Conservation (phyloP, 2,113 vertebrate genomes). For the Platysternon megacephalum region DNA sequence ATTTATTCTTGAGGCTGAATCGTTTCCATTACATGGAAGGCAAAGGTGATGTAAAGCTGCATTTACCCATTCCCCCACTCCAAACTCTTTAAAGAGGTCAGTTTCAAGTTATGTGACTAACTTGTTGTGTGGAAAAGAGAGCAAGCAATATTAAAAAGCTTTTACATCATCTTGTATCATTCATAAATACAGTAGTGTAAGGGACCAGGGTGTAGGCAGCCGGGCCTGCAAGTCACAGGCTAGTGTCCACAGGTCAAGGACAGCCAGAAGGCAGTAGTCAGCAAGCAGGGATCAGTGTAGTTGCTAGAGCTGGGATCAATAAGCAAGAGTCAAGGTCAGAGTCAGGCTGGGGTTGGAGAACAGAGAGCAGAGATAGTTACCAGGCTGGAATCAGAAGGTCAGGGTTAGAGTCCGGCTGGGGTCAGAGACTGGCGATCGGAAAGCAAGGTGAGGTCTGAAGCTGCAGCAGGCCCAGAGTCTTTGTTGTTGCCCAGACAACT, state of each 20-base stretch:
- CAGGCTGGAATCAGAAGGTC: background rate
- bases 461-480: background rate
- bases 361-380: no score
- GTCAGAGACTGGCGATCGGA: background rate
- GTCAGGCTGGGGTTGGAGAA: background rate
- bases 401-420: background rate
- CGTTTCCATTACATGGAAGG: background rate
- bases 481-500: background rate
- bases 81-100: background rate
- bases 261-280: background rate
- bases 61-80: background rate
- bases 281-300: background rate
- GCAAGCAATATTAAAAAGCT: background rate
- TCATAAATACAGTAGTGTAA: background rate
- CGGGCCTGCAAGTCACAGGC: no score
- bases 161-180: background rate
- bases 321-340: background rate
- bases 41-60: background rate
- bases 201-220: background rate
- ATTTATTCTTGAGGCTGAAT: background rate
- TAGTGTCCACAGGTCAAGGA: background rate
- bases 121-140: background rate
- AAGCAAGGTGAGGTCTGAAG: background rate
- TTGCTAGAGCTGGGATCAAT: background rate
- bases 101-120: background rate